These are phyloP conservation scores for Andrena chrysosceles DNA, from an alignment of 2,888 invertebrate genomes.

Conservation along the genomic window DNA sequence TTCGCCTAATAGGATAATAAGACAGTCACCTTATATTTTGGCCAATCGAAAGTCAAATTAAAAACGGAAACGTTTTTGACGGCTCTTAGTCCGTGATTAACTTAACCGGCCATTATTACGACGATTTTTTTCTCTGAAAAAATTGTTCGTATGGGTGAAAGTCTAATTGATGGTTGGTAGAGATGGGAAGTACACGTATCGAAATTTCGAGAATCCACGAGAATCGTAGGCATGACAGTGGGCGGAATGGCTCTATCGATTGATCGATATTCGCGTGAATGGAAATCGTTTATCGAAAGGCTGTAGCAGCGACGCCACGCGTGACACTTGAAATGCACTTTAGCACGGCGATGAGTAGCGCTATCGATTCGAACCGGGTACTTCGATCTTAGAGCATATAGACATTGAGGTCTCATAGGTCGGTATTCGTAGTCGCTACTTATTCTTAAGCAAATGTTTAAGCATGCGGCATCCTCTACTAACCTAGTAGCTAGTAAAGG, in stretches of 20 bases:
- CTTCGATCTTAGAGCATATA: too few species aligned
- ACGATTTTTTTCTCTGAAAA: neutral
- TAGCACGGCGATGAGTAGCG: conserved; percentile 9
- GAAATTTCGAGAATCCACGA: neutral
- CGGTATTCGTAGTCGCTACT: too few species aligned
- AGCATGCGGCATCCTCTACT: too few species aligned
- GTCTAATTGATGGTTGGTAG: neutral
- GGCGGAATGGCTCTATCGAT: neutral
- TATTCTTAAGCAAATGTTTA: too few species aligned
- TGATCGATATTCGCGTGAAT: conserved; percentile 7
- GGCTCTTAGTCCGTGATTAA: neutral
- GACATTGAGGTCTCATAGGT: too few species aligned
- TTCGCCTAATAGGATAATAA: conserved; percentile 12
- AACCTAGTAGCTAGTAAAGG: too few species aligned
- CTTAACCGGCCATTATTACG: neutral
- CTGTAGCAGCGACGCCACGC: neutral
- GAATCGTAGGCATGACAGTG: neutral
- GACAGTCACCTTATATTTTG: conserved; percentile 5
- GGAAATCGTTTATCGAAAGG: conserved; percentile 17
- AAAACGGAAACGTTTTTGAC: neutral
- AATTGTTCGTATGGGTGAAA: neutral
- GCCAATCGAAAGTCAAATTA: neutral
- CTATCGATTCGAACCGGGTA: conserved; percentile 18
- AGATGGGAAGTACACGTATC: neutral
- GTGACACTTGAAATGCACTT: conserved; percentile 15